These are phyloP conservation scores for Noctilio leporinus DNA, from an alignment of 2,113 vertebrate species.

Conservation along the genomic window DNA sequence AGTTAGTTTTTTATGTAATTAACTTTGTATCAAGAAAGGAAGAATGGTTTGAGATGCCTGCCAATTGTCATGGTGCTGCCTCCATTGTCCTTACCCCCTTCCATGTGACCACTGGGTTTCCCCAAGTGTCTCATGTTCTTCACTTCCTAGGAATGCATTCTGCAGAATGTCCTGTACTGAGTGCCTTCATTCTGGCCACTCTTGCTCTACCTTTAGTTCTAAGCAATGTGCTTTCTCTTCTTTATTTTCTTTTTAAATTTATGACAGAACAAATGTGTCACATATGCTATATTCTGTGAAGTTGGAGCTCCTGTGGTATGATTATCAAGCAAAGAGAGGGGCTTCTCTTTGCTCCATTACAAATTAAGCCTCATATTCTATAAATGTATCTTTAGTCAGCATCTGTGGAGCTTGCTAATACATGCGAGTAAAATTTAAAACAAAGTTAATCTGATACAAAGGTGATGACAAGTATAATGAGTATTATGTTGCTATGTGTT, in stretches of 20 bases:
- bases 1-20: neutral
- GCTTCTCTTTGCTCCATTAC: neutral
- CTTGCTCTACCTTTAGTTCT: neutral
- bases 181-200: neutral
- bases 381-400: neutral
- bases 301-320: neutral
- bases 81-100: neutral
- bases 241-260: neutral
- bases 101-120: neutral
- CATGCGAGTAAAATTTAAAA: conserved; percentile 38
- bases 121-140: neutral
- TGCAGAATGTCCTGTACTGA: neutral
- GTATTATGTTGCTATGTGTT: conserved; percentile 12
- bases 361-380: neutral
- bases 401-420: neutral
- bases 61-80: fast-evolving
- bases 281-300: neutral
- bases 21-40: neutral
- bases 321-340: neutral
- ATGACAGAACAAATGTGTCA: neutral
- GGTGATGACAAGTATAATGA: conserved; percentile 35
- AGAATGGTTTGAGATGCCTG: neutral
- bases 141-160: neutral
- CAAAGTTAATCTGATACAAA: conserved; percentile 47
- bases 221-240: neutral